Conservation (phyloP, 2,888 invertebrate species). For the Epirrita christyi region DNA sequence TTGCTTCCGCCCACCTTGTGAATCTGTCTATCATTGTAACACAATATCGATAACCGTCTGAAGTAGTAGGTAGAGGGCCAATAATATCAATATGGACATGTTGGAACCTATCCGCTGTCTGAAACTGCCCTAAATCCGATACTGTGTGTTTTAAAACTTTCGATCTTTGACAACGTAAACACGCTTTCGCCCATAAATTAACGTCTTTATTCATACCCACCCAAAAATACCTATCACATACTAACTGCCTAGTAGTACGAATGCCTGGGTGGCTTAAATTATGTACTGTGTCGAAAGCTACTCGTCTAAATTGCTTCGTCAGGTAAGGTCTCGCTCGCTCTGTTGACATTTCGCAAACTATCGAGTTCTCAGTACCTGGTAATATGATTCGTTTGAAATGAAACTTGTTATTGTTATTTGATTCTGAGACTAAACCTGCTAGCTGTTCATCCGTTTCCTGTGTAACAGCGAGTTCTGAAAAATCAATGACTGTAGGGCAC, state of each 20-base stretch:
- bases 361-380: constrained; percentile 8
- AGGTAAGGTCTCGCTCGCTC: constrained; percentile 21
- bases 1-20: too few species aligned
- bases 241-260: constrained; percentile 1
- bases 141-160: constrained; percentile 29
- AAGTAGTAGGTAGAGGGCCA: constrained; percentile 29
- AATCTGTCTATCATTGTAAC: too few species aligned
- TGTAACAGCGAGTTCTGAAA: constrained; percentile 14
- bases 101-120: constrained; percentile 20
- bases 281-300: constrained; percentile 12
- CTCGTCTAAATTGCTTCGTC: constrained; percentile 11
- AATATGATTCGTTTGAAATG: constrained; percentile 20
- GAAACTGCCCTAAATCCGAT: constrained; percentile 17
- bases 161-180: constrained; percentile 29
- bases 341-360: constrained; percentile 35
- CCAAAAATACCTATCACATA: constrained; percentile 20
- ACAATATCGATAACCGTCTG: constrained; percentile 5
- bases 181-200: constrained; percentile 21
- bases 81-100: constrained; percentile 33
- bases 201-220: constrained; percentile 9
- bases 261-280: constrained; percentile 23
- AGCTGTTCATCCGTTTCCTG: constrained; percentile 20
- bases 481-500: constrained; percentile 22
- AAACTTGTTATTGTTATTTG: constrained; percentile 10
- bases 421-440: constrained; percentile 8